A percentile compares a stretch with the other conserved stretches of the same genome.
Conservation (phyloP, 2,797 vertebrate genomes). For the Chelidonichthys spinosus region DNA sequence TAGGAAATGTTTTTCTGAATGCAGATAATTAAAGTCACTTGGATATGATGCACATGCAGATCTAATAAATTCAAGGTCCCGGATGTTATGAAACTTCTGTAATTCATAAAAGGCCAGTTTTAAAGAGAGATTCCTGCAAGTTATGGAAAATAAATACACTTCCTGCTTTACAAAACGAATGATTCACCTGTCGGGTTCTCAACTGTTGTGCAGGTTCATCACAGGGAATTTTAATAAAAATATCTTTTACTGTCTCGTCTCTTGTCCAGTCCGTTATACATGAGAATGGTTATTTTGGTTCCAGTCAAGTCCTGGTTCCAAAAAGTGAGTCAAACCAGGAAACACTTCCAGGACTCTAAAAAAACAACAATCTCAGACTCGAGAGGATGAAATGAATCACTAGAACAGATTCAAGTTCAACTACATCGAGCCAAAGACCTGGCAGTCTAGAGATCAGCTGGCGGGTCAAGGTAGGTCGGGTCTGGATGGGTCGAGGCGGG, state of each 20-base stretch:
- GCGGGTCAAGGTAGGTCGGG: neutral
- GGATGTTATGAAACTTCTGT: neutral
- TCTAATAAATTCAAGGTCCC: neutral
- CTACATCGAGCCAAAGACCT: slow-evolving; percentile 18
- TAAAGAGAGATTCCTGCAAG: neutral
- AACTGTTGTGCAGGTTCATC: too few species aligned
- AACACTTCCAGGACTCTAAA: neutral
- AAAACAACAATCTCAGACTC: neutral
- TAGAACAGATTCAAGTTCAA: too few species aligned
- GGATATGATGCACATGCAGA: neutral
- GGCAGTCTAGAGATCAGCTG: slow-evolving; percentile 17
- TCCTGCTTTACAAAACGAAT: neutral
- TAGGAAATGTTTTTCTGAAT: too few species aligned
- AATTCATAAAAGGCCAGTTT: neutral
- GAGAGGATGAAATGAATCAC: neutral
- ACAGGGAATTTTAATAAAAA: too few species aligned
- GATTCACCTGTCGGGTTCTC: neutral
- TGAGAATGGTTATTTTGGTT: too few species aligned
- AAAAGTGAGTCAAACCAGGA: neutral
- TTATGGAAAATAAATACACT: neutral
- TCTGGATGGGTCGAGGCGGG: neutral
- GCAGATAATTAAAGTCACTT: neutral
- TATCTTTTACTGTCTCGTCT: too few species aligned
- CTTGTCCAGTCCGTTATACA: too few species aligned
- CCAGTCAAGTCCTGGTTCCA: neutral